phyloP scores from a whole-genome alignment of 2,797 vertebrate species.

The Phataginus tetradactyla region DNA sequence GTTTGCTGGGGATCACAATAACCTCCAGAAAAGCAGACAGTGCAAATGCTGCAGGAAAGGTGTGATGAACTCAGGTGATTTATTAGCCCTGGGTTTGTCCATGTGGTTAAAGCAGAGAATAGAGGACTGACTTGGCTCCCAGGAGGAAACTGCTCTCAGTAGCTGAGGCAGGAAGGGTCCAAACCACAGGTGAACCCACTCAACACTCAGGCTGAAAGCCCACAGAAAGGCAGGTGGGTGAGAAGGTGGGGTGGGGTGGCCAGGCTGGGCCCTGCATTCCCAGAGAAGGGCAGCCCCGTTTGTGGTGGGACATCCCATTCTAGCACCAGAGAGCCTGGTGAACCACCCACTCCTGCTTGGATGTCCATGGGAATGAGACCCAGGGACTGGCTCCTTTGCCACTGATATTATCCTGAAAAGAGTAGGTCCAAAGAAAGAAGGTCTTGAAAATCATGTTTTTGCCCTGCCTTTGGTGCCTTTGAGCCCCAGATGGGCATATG shows the following conservation, averaged over 20 bases:
- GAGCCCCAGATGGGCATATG: not conserved
- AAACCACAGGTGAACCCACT: slow-evolving; percentile 3
- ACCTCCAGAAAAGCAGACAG: not conserved
- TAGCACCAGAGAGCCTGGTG: not conserved
- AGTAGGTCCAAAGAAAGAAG: not conserved
- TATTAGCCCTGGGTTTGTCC: not conserved
- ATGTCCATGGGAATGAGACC: no score
- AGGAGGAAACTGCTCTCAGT: not conserved
- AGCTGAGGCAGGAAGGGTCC: slow-evolving; percentile 47
- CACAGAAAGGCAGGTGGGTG: not conserved
- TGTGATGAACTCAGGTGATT: not conserved
- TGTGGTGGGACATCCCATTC: not conserved
- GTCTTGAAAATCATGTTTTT: not conserved
- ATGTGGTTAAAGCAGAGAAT: slow-evolving; percentile 47
- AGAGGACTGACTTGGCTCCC: not conserved
- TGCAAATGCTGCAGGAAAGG: not conserved
- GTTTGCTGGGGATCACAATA: not conserved
- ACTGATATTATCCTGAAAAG: not conserved
- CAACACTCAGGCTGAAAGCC: not conserved
- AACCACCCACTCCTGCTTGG: not conserved
- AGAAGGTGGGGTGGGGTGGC: not conserved
- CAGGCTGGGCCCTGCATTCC: not conserved
- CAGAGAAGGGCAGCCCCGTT: not conserved
- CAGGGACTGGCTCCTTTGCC: not conserved
- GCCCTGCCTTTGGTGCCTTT: not conserved